Conservation (phyloP, 2,797 vertebrate species). For the Coendou prehensilis region DNA sequence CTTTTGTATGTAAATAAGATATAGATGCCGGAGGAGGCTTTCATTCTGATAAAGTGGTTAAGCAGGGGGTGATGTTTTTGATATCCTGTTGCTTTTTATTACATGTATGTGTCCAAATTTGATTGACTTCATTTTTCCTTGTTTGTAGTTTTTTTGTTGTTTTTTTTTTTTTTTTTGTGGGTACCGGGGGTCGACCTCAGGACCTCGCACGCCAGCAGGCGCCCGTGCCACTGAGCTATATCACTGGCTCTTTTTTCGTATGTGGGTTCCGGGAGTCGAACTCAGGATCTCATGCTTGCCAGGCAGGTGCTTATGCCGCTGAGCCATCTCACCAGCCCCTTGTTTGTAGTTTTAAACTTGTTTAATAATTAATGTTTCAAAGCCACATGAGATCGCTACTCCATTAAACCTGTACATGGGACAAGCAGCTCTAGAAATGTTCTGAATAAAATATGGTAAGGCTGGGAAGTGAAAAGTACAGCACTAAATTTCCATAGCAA, state of each 20-base stretch:
- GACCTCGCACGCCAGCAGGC: too few relatives aligned
- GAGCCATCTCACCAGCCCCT: not conserved
- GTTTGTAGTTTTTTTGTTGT: constrained; percentile 65
- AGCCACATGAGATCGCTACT: constrained; percentile 78
- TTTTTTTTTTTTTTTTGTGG: too few relatives aligned
- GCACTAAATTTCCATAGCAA: constrained; percentile 75
- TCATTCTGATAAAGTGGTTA: constrained; percentile 56
- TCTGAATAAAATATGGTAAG: constrained; percentile 81
- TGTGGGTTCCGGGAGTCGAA: too few relatives aligned
- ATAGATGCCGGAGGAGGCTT: not conserved
- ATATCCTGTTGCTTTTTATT: constrained; percentile 74
- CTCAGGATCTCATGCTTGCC: too few relatives aligned
- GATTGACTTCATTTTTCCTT: constrained; percentile 79
- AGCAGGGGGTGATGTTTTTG: constrained; percentile 53
- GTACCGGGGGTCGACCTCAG: too few relatives aligned
- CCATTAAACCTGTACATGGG: constrained; percentile 79
- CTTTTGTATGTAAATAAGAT: constrained; percentile 43
- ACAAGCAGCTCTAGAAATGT: constrained; percentile 75
- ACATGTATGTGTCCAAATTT: constrained; percentile 78
- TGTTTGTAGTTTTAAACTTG: constrained; percentile 80
- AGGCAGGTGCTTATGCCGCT: too few relatives aligned
- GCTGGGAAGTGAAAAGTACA: constrained; percentile 64
- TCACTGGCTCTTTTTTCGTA: too few relatives aligned
- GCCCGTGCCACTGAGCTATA: too few relatives aligned
- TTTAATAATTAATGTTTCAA: constrained; percentile 86